Base-by-base conservation (phyloP, 2,888 invertebrate genomes). In the Anaspis maculata region DNA sequence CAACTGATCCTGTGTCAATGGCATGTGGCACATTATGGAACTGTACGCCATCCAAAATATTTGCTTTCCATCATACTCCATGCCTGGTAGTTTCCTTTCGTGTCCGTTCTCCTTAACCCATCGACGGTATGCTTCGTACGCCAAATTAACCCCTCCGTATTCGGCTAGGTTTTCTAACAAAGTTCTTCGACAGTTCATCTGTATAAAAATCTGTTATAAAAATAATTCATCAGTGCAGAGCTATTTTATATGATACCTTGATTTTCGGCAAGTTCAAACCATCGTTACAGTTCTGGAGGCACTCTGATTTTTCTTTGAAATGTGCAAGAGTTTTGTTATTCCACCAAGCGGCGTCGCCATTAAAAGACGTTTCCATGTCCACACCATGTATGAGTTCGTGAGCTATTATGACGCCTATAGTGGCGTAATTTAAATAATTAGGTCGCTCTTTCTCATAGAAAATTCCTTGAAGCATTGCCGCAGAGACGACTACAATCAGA, bases 161-260 rank as follows among this genome's bases (percentile, higher is more conserved):
- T 92, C 92, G 0, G 91, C 90, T 30, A 92, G 84, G 60, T 91
- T 91, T 61, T 92, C 91, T 83, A 73, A 9, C 76, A 68, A n/a
- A n/a, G n/a, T n/a, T n/a, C n/a, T 9, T 70, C 64, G 0, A 71
- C 29, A 32, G 12, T 37, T 13, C 3, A 16, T n/a, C 37, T 37
- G 22, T 6, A 10, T 9, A 25, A 3, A n/a, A 3, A 13, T 7
- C 12, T 3, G 10, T 6, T 12, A 12, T 25, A 7, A 25, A 25
- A 3, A 4, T 4, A 19, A 19, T 9, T 19, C 9, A 26, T 11
- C 13, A n/a, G n/a, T 3, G 28, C 6, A n/a, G n/a, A n/a, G n/a
- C n/a, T n/a, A n/a, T n/a, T n/a, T n/a, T n/a, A n/a, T n/a, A n/a
- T 25, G 25, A 23, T 21, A 15, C 21, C 22, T 27, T 21, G 16